These are phyloP conservation scores for Melitaea cinxia DNA, from an alignment of 1,140 invertebrate species.

Conservation along the genomic window DNA sequence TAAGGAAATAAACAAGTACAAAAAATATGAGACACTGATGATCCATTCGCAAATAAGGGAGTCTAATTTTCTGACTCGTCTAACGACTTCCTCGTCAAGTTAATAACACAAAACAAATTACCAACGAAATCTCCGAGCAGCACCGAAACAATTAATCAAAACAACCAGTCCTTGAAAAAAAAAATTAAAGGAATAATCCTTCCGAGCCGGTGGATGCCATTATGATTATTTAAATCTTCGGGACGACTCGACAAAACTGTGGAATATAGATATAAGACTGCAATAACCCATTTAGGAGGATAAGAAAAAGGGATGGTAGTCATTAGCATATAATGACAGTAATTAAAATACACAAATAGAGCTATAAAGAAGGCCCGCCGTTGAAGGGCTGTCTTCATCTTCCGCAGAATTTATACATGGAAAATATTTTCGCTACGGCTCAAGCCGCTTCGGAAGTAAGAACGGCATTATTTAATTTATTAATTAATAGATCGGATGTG, in stretches of 20 bases:
- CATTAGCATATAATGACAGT: slow-evolving; percentile 83
- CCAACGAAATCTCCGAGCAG: slow-evolving; percentile 60
- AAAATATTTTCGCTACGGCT: slow-evolving; percentile 78
- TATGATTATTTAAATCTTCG: slow-evolving; percentile 79
- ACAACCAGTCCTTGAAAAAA: slow-evolving; percentile 55
- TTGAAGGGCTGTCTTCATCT: slow-evolving; percentile 82
- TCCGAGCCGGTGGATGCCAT: slow-evolving; percentile 52
- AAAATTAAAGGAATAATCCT: slow-evolving; percentile 71
- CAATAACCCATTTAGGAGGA: slow-evolving; percentile 79
- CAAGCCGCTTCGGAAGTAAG: slow-evolving; percentile 68
- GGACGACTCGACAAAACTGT: slow-evolving; percentile 66
- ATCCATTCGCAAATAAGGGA: slow-evolving; percentile 36
- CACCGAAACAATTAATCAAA: slow-evolving; percentile 77
- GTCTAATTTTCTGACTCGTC: slow-evolving; percentile 61
- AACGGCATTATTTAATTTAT: slow-evolving; percentile 78
- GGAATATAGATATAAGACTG: slow-evolving; percentile 75
- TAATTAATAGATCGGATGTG: slow-evolving; percentile 77
- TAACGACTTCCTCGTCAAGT: slow-evolving; percentile 78
- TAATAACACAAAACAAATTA: slow-evolving; percentile 79
- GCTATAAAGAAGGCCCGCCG: slow-evolving; percentile 79
- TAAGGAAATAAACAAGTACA: neutral
- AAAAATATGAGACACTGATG: slow-evolving; percentile 22
- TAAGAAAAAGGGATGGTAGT: slow-evolving; percentile 83
- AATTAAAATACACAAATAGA: slow-evolving; percentile 84
- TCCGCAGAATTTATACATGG: slow-evolving; percentile 78